Percentiles rank a stretch among this genome's conserved stretches.
Evolutionary conservation across 2,797 vertebrate genomes (phyloP).

Genomic region (Megaceryle alcyon): DNA sequence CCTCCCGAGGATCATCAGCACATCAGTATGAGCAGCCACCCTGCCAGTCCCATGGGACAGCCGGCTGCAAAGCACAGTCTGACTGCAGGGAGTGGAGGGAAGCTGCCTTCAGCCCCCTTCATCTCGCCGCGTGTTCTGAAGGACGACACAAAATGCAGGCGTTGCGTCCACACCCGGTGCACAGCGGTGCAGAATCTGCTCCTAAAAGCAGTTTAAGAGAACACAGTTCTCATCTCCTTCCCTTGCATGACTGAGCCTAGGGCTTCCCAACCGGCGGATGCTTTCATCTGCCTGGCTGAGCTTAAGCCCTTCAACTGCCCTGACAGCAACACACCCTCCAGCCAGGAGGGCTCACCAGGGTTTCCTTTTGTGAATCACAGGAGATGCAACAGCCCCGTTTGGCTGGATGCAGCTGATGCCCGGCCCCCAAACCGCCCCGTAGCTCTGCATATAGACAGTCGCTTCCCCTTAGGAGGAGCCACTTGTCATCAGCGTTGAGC

Average conservation of each 20-base stretch:
- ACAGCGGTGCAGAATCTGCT: not conserved
- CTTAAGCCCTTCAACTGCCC: not conserved
- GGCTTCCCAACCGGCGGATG: not conserved
- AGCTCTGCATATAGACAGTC: accelerated
- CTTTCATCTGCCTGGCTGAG: not conserved
- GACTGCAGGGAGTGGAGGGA: not conserved
- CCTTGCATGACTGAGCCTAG: accelerated
- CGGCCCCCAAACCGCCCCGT: not conserved
- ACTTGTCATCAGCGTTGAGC: accelerated
- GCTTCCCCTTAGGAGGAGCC: not conserved
- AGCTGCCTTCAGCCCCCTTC: not conserved
- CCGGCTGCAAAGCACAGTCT: not conserved
- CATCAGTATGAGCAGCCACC: not conserved
- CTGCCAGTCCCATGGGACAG: not conserved
- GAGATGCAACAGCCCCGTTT: not conserved
- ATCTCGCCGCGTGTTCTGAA: not conserved
- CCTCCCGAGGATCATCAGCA: not conserved
- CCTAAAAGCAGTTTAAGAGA: not conserved
- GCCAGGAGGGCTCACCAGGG: not conserved
- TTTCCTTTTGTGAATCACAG: not conserved
- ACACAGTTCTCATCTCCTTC: not conserved
- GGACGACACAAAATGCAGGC: accelerated
- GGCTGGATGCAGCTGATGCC: not conserved
- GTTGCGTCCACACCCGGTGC: not conserved
- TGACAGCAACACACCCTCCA: not conserved